A percentile compares a stretch with the other conserved stretches of the same genome.
Evolutionary conservation across 1,140 invertebrate species (phyloP).

Genomic region (Pygmarrhopalites habei): DNA sequence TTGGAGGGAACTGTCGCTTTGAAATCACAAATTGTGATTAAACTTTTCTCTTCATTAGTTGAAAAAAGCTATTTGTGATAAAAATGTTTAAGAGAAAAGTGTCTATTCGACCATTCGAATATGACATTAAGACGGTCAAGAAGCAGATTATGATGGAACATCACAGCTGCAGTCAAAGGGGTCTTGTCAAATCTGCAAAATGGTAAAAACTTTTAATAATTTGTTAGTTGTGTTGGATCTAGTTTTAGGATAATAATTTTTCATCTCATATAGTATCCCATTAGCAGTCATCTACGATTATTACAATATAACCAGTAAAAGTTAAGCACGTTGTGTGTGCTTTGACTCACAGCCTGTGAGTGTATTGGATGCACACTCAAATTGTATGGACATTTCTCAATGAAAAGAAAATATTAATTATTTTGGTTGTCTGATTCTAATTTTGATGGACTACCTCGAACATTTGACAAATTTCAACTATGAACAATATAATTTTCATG

Average conservation of each 20-base stretch:
- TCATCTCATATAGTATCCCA: slow-evolving; percentile 6
- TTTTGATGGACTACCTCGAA: too few relatives aligned
- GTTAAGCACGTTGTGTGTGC: neutral
- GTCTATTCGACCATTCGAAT: neutral
- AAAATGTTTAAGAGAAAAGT: neutral
- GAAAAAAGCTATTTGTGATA: too few relatives aligned
- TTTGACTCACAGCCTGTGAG: neutral
- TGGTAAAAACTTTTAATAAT: slow-evolving; percentile 41
- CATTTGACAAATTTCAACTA: too few relatives aligned
- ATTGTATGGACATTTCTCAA: neutral
- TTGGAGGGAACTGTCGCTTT: too few relatives aligned
- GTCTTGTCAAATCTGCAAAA: slow-evolving; percentile 45
- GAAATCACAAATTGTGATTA: too few relatives aligned
- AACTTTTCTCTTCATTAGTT: too few relatives aligned
- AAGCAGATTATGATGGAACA: slow-evolving; percentile 43
- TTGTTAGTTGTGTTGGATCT: neutral
- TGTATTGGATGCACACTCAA: neutral
- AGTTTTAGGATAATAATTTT: slow-evolving; percentile 6
- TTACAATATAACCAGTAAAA: neutral
- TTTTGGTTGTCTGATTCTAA: too few relatives aligned
- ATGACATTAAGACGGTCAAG: slow-evolving; percentile 43
- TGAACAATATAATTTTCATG: too few relatives aligned
- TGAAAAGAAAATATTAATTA: too few relatives aligned
- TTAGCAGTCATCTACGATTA: neutral
- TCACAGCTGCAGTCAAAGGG: slow-evolving; percentile 43